Evolutionary conservation across 2,113 vertebrate genomes (phyloP).

Genomic region (Tinamus guttatus): DNA sequence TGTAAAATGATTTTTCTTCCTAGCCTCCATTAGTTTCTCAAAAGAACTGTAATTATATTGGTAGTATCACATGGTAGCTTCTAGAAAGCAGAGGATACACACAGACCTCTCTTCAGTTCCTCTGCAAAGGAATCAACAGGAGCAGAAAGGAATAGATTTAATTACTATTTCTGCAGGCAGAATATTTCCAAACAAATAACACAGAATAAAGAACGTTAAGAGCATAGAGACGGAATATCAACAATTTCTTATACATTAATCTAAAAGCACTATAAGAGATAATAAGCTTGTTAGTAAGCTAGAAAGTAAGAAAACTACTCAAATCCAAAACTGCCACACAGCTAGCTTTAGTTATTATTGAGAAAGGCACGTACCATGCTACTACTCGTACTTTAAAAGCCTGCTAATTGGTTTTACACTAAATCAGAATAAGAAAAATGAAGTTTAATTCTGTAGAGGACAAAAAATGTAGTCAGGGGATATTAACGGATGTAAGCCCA

Average conservation of each 20-base stretch:
- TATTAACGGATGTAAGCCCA: background rate
- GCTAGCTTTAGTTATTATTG: background rate
- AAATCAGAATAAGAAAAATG: constrained; percentile 10
- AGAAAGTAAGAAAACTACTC: background rate
- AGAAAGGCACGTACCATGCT: background rate
- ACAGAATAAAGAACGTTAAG: background rate
- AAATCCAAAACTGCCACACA: constrained; percentile 25
- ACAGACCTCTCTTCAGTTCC: background rate
- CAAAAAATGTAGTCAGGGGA: background rate
- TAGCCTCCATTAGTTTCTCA: background rate
- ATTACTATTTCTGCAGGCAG: background rate
- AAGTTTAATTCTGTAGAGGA: background rate
- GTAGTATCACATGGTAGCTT: background rate
- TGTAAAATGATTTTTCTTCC: background rate
- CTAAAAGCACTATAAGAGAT: background rate
- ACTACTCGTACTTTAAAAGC: background rate
- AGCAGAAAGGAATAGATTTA: background rate
- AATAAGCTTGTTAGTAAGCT: constrained; percentile 7
- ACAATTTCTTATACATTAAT: background rate
- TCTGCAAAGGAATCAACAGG: background rate
- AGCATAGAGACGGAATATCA: background rate
- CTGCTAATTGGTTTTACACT: background rate
- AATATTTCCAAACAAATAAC: background rate
- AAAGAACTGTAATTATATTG: background rate
- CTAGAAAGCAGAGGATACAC: background rate